Conservation (phyloP, 2,888 invertebrate species). For the Agonopterix subpropinquella region DNA sequence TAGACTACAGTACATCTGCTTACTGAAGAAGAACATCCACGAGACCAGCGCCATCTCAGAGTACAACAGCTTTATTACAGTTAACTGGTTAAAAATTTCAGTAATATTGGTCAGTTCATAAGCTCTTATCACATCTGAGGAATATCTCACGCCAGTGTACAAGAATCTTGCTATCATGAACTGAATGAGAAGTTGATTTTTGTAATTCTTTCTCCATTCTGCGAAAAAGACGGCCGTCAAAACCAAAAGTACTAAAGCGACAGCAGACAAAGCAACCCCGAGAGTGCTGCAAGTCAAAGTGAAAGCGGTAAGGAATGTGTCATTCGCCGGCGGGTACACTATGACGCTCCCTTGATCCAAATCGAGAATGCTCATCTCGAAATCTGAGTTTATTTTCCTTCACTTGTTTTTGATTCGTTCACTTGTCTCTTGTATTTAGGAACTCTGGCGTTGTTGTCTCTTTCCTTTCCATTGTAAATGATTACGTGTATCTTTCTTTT, state of each 20-base stretch:
- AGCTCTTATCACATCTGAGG: conserved; percentile 26
- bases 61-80: conserved; percentile 31
- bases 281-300: conserved; percentile 35
- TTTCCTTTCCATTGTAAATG: too few relatives aligned
- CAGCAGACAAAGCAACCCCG: conserved; percentile 38
- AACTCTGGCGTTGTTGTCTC: too few relatives aligned
- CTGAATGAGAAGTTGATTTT: conserved; percentile 57
- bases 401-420: background rate
- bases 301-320: conserved; percentile 19
- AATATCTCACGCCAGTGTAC: conserved; percentile 40
- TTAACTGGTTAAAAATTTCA: conserved; percentile 18
- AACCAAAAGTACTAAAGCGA: conserved; percentile 39
- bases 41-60: conserved; percentile 43
- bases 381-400: background rate
- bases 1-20: conserved; percentile 48
- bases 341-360: conserved; percentile 10
- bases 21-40: conserved; percentile 61
- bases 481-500: too few relatives aligned
- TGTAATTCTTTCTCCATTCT: conserved; percentile 54
- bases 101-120: conserved; percentile 6
- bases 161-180: conserved; percentile 52
- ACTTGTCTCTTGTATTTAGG: too few relatives aligned
- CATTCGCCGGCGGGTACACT: conserved; percentile 11
- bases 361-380: background rate
- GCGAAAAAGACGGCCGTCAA: conserved; percentile 44